Conservation (phyloP, 1,140 invertebrate species). For the Drosophila sechellia region DNA sequence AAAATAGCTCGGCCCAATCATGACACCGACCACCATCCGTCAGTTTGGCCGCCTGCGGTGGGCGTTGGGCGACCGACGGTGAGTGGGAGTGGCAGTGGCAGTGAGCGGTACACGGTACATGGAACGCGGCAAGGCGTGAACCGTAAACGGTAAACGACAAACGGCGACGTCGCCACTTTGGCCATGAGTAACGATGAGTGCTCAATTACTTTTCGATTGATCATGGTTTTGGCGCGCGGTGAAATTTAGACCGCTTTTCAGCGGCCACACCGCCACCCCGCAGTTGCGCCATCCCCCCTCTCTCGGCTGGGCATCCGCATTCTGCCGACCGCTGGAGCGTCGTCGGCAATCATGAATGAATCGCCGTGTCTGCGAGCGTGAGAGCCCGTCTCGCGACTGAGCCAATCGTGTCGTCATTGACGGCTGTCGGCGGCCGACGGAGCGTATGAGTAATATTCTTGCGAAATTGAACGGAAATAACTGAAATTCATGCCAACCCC, state of each 20-base stretch:
- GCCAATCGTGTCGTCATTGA: conserved; percentile 27
- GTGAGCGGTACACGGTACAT: conserved; percentile 1
- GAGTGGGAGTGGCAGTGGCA: background rate
- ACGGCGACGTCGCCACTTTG: conserved; percentile 39
- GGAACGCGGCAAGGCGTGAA: background rate
- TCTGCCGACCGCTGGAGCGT: background rate
- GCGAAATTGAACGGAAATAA: conserved; percentile 83
- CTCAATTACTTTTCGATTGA: conserved; percentile 70
- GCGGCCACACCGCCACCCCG: background rate
- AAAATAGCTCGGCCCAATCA: conserved; percentile 68
- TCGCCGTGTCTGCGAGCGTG: conserved; percentile 30
- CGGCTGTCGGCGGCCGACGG: conserved; percentile 23
- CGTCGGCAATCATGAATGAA: conserved; percentile 58
- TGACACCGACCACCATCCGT: conserved; percentile 15
- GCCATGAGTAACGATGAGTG: conserved; percentile 62
- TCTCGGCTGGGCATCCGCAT: conserved; percentile 6
- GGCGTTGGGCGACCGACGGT: background rate
- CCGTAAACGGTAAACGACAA: conserved; percentile 2
- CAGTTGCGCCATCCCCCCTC: no score
- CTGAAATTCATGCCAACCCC: conserved; percentile 61
- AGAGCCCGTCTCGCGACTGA: conserved; percentile 3
- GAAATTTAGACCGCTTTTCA: conserved; percentile 57
- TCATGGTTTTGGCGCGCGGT: conserved; percentile 60
- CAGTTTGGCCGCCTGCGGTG: background rate
- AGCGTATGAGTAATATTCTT: conserved; percentile 83